Conservation (phyloP, 2,888 invertebrate genomes). For the Girardia tigrina region DNA sequence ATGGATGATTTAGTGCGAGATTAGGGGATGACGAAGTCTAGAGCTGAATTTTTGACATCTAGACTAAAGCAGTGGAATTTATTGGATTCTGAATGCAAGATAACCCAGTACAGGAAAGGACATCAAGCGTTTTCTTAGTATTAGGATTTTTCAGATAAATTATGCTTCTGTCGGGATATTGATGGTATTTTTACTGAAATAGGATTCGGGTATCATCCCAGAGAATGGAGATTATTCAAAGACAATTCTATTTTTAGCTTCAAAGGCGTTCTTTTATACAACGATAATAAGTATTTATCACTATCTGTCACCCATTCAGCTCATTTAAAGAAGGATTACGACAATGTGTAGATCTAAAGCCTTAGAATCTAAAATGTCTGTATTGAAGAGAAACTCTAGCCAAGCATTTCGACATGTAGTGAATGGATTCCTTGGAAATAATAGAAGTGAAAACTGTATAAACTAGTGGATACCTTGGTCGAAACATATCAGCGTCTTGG, state of each 20-base stretch:
- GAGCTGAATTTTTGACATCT: no score
- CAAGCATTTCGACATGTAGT: slow-evolving; percentile 29
- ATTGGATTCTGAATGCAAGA: no score
- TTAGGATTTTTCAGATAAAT: no score
- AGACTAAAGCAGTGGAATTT: no score
- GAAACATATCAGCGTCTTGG: slow-evolving; percentile 26
- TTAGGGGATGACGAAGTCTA: no score
- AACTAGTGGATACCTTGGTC: neutral
- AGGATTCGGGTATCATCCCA: no score
- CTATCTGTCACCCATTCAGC: slow-evolving; percentile 16
- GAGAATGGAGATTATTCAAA: slow-evolving; percentile 23
- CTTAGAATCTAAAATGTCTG: slow-evolving; percentile 21
- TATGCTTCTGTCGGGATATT: no score
- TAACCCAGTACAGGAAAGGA: no score
- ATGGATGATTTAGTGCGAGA: no score
- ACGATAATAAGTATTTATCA: slow-evolving; percentile 26
- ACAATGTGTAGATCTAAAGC: slow-evolving; percentile 3
- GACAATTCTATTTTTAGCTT: slow-evolving; percentile 25
- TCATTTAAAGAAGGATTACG: slow-evolving; percentile 25
- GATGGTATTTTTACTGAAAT: no score
- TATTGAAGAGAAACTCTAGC: slow-evolving; percentile 13
- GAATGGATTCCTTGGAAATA: slow-evolving; percentile 26
- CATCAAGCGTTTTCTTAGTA: no score
- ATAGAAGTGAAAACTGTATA: slow-evolving; percentile 13
- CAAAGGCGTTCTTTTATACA: slow-evolving; percentile 28